A percentile compares a stretch with the other conserved stretches of the same genome.
phyloP scores from a whole-genome alignment of 2,888 invertebrate genomes.

The Seladonia tumulorum region DNA sequence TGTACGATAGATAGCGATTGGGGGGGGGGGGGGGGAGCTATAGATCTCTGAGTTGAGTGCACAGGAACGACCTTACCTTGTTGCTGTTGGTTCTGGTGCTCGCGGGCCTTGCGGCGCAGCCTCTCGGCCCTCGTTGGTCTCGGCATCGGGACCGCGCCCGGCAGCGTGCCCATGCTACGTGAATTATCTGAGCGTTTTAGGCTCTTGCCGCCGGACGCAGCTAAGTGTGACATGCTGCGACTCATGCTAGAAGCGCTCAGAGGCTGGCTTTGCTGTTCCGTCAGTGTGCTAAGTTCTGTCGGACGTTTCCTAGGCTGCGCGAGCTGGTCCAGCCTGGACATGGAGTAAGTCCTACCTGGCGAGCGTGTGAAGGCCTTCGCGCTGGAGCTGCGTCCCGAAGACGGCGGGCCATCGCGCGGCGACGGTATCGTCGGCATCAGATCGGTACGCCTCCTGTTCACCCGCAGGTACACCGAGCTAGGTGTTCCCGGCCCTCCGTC shows the following conservation, averaged over 20 bases:
- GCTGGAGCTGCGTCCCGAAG: conserved; percentile 78
- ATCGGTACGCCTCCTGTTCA: conserved; percentile 94
- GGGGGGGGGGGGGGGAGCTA: not conserved
- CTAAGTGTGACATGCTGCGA: conserved; percentile 90
- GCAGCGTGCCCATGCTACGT: conserved; percentile 84
- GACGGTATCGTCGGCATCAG: conserved; percentile 95
- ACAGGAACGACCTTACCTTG: conserved; percentile 80
- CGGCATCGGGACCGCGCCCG: conserved; percentile 78
- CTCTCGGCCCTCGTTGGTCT: conserved; percentile 82
- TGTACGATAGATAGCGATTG: not conserved
- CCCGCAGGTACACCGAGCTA: conserved; percentile 89
- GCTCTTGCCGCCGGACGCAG: conserved; percentile 81
- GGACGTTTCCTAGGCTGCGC: conserved; percentile 89
- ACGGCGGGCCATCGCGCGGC: conserved; percentile 86
- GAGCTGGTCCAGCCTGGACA: conserved; percentile 96
- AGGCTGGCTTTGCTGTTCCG: conserved; percentile 78
- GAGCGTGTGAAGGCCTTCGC: conserved; percentile 84
- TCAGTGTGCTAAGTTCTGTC: conserved; percentile 77
- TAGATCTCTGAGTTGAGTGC: conserved; percentile 74
- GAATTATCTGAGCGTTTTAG: conserved; percentile 83
- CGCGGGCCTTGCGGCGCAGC: conserved; percentile 82
- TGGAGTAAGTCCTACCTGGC: conserved; percentile 96
- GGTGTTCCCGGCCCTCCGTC: conserved; percentile 80
- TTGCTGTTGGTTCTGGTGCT: conserved; percentile 78
- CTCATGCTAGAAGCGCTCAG: conserved; percentile 86